Conservation (phyloP, 37 sponge, comb jelly and placozoan species). For the Hormiphora californensis region DNA sequence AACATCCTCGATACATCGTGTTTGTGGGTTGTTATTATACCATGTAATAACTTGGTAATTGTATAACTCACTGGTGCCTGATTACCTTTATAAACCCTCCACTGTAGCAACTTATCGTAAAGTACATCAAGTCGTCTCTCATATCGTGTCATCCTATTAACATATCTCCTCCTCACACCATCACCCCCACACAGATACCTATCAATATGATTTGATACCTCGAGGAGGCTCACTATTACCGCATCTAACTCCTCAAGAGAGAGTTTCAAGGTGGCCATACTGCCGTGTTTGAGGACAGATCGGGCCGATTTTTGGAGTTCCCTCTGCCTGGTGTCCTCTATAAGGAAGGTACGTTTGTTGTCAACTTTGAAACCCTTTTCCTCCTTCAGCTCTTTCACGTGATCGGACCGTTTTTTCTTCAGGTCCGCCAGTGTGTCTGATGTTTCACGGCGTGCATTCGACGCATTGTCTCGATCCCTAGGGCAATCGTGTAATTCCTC, state of each 20-base stretch:
- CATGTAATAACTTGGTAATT: no score
- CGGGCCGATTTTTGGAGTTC: background rate
- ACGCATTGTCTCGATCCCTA: conserved; percentile 3
- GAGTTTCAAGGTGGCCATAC: conserved; percentile 30
- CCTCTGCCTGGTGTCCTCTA: conserved; percentile 9
- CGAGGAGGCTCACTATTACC: background rate
- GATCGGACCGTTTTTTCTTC: background rate
- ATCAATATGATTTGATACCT: conserved; percentile 38
- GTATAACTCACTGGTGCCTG: no score
- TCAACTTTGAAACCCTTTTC: conserved; percentile 30
- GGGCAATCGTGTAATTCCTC: no score
- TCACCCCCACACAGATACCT: background rate
- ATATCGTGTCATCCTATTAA: background rate
- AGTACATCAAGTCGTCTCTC: conserved; percentile 22
- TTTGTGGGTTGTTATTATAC: no score
- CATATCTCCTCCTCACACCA: background rate
- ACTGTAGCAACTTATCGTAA: conserved; percentile 38
- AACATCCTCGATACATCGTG: no score
- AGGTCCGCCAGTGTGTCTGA: conserved; percentile 14
- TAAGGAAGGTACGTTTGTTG: background rate
- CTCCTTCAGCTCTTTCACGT: conserved; percentile 14
- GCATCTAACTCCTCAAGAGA: conserved; percentile 13
- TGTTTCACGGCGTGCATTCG: background rate
- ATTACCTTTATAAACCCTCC: conserved; percentile 42
- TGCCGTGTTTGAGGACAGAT: conserved; percentile 1